Conservation (phyloP, 2,888 invertebrate genomes). For the Stegana nigrithorax region DNA sequence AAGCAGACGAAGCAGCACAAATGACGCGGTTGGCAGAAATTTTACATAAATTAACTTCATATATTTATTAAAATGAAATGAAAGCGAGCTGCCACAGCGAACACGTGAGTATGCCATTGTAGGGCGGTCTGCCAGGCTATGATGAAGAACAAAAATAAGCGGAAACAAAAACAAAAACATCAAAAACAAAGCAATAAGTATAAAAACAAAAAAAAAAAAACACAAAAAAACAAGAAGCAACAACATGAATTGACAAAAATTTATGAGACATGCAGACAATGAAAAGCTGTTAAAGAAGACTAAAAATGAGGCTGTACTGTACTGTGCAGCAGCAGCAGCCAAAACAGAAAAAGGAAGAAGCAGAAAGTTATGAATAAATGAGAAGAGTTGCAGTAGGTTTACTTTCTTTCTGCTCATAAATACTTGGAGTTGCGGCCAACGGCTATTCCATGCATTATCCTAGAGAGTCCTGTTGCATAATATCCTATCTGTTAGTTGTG, state of each 20-base stretch:
- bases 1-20: neutral
- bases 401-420: too few species aligned
- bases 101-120: neutral
- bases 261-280: slow-evolving; percentile 31
- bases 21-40: slow-evolving; percentile 5
- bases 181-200: too few species aligned
- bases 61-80: slow-evolving; percentile 40
- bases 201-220: neutral
- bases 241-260: slow-evolving; percentile 26
- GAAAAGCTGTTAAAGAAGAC: slow-evolving; percentile 8
- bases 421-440: too few species aligned
- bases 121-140: neutral
- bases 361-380: neutral
- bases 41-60: slow-evolving; percentile 40
- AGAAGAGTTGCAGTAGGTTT: too few species aligned
- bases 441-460: too few species aligned
- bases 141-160: too few species aligned
- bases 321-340: neutral
- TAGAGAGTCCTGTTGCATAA: too few species aligned
- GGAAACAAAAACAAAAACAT: too few species aligned
- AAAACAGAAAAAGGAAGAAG: neutral
- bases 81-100: slow-evolving; percentile 15
- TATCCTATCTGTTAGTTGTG: too few species aligned
- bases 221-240: too few species aligned
- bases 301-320: neutral